Percentiles rank a stretch among this genome's conserved stretches.
These are phyloP conservation scores for Phacellophora camtschatica DNA, from an alignment of 30 jellyfish, hydroid and myxozoan species.

Conservation along the genomic window DNA sequence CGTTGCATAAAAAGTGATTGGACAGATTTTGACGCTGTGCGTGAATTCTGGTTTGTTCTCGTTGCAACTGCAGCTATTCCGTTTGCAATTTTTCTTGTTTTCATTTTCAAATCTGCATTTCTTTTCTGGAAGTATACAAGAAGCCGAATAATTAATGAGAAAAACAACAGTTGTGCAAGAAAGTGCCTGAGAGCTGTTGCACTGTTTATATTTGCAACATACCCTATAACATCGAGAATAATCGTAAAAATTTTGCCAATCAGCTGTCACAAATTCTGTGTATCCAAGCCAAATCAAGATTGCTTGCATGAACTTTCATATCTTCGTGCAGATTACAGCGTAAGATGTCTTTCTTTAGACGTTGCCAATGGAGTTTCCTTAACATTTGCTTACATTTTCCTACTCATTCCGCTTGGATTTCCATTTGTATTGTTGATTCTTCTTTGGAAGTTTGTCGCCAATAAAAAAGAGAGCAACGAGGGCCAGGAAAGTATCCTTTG, in stretches of 20 bases:
- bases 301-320: conserved; percentile 38
- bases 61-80: conserved; percentile 37
- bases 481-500: too few species aligned
- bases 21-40: neutral
- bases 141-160: neutral
- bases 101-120: neutral
- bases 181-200: conserved; percentile 20
- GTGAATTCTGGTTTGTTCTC: conserved; percentile 16
- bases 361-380: neutral
- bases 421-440: conserved; percentile 37
- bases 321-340: conserved; percentile 60
- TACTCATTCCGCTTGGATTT: conserved; percentile 48
- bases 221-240: conserved; percentile 49
- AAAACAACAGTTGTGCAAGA: neutral
- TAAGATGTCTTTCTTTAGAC: conserved; percentile 9
- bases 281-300: neutral
- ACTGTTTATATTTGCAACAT: conserved; percentile 55
- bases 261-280: conserved; percentile 47
- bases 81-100: neutral
- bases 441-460: conserved; percentile 13
- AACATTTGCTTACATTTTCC: conserved; percentile 9
- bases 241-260: conserved; percentile 45
- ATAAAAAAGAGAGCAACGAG: too few species aligned
- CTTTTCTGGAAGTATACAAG: neutral
- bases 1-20: conserved; percentile 17